phyloP scores from a whole-genome alignment of 2,888 invertebrate genomes.

The Dicyrtomina minuta region DNA sequence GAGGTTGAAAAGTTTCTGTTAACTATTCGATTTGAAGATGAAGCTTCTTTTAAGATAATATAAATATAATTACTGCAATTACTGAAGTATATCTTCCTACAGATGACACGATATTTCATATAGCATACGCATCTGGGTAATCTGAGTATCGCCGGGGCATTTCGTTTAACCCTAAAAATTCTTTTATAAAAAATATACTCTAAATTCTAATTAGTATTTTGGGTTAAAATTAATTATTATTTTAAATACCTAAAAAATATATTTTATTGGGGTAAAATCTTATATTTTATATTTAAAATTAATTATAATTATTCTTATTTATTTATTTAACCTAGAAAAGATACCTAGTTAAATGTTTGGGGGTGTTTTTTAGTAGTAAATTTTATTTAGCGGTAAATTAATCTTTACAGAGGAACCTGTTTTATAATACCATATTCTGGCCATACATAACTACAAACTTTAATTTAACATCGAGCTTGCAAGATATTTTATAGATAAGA shows the following conservation, averaged over 20 bases:
- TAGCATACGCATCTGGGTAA: constrained; percentile 67
- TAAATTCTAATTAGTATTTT: constrained; percentile 60
- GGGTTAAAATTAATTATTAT: constrained; percentile 58
- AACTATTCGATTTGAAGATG: constrained; percentile 58
- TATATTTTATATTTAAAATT: constrained; percentile 59
- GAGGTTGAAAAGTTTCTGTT: constrained; percentile 61
- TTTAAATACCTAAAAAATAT: constrained; percentile 56
- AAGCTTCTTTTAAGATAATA: constrained; percentile 67
- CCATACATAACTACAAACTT: too few relatives aligned
- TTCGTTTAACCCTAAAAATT: constrained; percentile 69
- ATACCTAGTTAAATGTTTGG: constrained; percentile 64
- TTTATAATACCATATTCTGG: too few relatives aligned
- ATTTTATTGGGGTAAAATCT: constrained; percentile 59
- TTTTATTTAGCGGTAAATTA: constrained; percentile 70
- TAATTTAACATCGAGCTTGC: too few relatives aligned
- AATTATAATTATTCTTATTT: constrained; percentile 56
- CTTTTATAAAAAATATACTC: too few relatives aligned
- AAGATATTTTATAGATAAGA: too few relatives aligned
- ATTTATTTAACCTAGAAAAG: constrained; percentile 66
- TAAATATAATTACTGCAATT: constrained; percentile 63
- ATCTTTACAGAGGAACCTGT: constrained; percentile 71
- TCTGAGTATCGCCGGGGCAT: constrained; percentile 77
- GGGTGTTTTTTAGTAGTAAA: constrained; percentile 63
- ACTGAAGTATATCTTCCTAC: constrained; percentile 68
- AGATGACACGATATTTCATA: constrained; percentile 70